Conservation (phyloP, 1,140 invertebrate species). For the Matsumurasca onukii region DNA sequence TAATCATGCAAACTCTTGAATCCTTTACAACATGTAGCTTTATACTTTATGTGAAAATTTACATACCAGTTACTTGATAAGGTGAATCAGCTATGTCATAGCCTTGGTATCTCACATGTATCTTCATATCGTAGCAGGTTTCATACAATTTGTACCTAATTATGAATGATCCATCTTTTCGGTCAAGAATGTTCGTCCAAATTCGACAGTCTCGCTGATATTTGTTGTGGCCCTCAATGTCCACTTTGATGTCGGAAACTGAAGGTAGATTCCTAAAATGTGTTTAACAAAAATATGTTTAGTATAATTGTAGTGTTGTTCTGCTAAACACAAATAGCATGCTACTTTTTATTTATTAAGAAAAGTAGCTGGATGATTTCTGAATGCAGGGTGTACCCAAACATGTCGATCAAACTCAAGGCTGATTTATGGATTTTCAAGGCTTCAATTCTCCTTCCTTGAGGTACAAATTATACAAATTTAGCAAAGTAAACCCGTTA, state of each 20-base stretch:
- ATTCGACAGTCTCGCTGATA: slow-evolving; percentile 59
- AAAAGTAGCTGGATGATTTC: neutral
- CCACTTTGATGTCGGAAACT: neutral
- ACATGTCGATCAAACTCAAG: slow-evolving; percentile 45
- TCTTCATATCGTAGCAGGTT: slow-evolving; percentile 67
- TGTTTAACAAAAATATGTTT: neutral
- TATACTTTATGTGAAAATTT: too few species aligned
- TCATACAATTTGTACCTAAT: slow-evolving; percentile 80
- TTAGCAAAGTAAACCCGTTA: too few species aligned
- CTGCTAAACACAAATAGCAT: neutral
- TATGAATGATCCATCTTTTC: slow-evolving; percentile 84
- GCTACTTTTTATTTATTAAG: neutral
- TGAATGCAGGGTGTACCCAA: slow-evolving; percentile 47
- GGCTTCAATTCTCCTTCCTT: too few species aligned
- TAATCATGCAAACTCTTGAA: too few species aligned
- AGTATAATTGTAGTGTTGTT: neutral
- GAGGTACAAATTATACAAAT: too few species aligned
- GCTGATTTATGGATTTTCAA: too few species aligned
- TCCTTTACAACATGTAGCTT: too few species aligned
- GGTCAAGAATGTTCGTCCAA: slow-evolving; percentile 75
- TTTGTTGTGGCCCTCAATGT: slow-evolving; percentile 55
- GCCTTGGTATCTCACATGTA: slow-evolving; percentile 68
- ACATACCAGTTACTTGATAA: slow-evolving; percentile 62
- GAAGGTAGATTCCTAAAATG: too few species aligned
- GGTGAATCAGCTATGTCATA: slow-evolving; percentile 67